Conservation (phyloP, 2,888 invertebrate genomes). For the Polydesmus complanatus region DNA sequence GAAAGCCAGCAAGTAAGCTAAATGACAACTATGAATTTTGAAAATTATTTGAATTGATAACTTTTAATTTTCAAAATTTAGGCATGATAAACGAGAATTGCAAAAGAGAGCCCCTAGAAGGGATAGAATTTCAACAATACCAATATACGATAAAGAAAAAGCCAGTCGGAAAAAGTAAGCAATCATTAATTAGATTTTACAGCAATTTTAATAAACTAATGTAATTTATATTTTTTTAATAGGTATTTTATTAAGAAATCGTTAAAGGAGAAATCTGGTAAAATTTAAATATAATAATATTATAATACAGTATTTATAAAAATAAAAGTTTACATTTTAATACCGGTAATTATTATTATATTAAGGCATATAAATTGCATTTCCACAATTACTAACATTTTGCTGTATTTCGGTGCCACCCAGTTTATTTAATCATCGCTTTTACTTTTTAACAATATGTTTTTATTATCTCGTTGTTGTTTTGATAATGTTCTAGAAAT, state of each 20-base stretch:
- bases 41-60: background rate
- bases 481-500: no score
- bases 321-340: no score
- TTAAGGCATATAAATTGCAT: no score
- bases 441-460: no score
- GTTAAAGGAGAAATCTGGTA: background rate
- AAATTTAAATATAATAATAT: no score
- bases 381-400: no score
- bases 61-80: constrained; percentile 23
- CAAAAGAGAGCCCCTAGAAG: constrained; percentile 47
- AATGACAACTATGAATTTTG: background rate
- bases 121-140: constrained; percentile 50
- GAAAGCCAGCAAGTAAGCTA: background rate
- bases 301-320: no score
- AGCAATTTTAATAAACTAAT: background rate
- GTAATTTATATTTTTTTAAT: background rate
- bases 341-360: no score
- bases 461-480: no score
- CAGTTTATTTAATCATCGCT: no score
- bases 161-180: constrained; percentile 16
- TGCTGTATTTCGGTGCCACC: no score
- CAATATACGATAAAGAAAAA: constrained; percentile 32
- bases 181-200: background rate
- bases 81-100: constrained; percentile 43
- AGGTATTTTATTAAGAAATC: background rate